Conservation (phyloP, 2,113 vertebrate genomes). For the Datnioides undecimradiatus region DNA sequence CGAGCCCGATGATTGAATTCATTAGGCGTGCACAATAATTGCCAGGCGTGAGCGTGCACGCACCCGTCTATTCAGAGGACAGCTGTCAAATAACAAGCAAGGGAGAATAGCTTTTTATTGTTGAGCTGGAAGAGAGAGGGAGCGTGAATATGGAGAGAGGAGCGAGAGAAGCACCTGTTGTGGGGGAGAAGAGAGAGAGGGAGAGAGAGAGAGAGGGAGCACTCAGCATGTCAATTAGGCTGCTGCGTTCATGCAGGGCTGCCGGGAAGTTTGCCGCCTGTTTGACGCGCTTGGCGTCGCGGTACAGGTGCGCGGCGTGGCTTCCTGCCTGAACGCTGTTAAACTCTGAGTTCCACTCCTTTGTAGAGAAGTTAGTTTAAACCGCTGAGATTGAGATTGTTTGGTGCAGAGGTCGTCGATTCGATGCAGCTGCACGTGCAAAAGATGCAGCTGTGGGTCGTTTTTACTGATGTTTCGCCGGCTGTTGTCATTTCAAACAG, state of each 20-base stretch:
- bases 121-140: slow-evolving; percentile 58
- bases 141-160: slow-evolving; percentile 37
- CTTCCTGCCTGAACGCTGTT: neutral
- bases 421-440: too few species aligned
- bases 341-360: neutral
- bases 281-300: slow-evolving; percentile 23
- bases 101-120: slow-evolving; percentile 77
- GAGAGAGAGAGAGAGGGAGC: slow-evolving; percentile 20
- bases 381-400: too few species aligned
- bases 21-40: slow-evolving; percentile 82
- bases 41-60: slow-evolving; percentile 68
- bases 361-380: too few species aligned
- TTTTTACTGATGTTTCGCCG: too few species aligned
- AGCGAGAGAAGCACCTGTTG: slow-evolving; percentile 65
- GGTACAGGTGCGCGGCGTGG: slow-evolving; percentile 29
- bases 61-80: slow-evolving; percentile 78
- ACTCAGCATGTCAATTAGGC: slow-evolving; percentile 72
- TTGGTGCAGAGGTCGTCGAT: too few species aligned
- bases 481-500: too few species aligned
- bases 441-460: too few species aligned
- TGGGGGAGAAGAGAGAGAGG: slow-evolving; percentile 21
- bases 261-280: slow-evolving; percentile 27
- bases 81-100: slow-evolving; percentile 81
- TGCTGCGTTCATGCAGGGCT: slow-evolving; percentile 47
- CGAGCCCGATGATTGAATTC: slow-evolving; percentile 81